A percentile compares a stretch with the other conserved stretches of the same genome.
phyloP scores from a whole-genome alignment of 1,140 invertebrate species.

The Calosoma granatense region DNA sequence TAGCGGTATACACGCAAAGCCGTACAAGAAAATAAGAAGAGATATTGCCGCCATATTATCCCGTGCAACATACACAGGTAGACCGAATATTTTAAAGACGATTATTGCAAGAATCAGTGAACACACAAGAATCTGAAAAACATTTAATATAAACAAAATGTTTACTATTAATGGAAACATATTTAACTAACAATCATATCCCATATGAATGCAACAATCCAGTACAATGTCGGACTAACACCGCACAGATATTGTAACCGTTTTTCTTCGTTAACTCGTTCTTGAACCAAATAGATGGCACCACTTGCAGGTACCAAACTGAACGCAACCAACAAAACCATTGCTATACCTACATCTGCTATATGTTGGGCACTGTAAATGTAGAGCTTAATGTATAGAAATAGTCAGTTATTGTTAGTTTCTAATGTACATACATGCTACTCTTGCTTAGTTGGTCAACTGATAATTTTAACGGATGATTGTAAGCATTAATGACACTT shows the following conservation, averaged over 20 bases:
- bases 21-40: conserved; percentile 46
- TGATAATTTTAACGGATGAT: conserved; percentile 54
- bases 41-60: conserved; percentile 50
- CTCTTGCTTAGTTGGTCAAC: conserved; percentile 50
- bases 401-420: not conserved
- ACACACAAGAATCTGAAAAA: conserved; percentile 11
- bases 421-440: conserved; percentile 41
- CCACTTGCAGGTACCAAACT: conserved; percentile 47
- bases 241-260: conserved; percentile 51
- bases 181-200: conserved; percentile 42
- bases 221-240: conserved; percentile 46
- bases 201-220: conserved; percentile 47
- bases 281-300: conserved; percentile 46
- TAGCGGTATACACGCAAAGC: conserved; percentile 42
- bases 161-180: conserved; percentile 10
- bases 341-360: conserved; percentile 51
- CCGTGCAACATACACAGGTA: conserved; percentile 49
- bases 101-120: conserved; percentile 31
- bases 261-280: conserved; percentile 46
- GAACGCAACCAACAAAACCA: conserved; percentile 50
- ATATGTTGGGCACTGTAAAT: conserved; percentile 48
- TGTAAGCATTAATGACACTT: conserved; percentile 38
- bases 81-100: conserved; percentile 48
- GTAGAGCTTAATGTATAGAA: not conserved
- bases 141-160: not conserved